A percentile compares a stretch with the other conserved stretches of the same genome.
Conservation (phyloP, 2,797 vertebrate genomes). For the Eulemur albifrons region DNA sequence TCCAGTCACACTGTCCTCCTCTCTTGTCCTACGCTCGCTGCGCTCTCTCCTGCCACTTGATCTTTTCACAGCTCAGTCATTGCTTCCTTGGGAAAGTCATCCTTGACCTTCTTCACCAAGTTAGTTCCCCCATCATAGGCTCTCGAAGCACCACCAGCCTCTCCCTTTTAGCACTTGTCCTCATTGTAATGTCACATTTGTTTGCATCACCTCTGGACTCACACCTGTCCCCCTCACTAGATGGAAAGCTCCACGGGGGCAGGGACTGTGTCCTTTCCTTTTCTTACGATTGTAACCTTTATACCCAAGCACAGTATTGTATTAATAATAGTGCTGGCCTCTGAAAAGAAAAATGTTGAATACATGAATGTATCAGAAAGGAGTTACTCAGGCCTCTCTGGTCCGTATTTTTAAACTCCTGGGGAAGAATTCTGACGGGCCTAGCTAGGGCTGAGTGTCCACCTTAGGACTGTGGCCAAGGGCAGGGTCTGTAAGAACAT, state of each 20-base stretch:
- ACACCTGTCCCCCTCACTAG: background rate
- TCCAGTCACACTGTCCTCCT: background rate
- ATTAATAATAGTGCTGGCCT: background rate
- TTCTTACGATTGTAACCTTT: background rate
- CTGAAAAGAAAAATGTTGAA: background rate
- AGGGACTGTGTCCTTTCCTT: background rate
- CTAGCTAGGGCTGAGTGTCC: background rate
- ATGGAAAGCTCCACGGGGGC: background rate
- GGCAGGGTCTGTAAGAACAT: background rate
- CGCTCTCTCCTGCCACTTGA: background rate
- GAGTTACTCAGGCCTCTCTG: background rate
- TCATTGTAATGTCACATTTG: background rate
- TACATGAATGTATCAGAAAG: background rate
- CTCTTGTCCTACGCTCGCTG: background rate
- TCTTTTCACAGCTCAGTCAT: background rate
- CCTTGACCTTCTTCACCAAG: background rate
- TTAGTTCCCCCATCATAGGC: background rate
- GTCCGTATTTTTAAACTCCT: background rate
- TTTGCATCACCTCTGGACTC: background rate
- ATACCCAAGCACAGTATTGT: background rate
- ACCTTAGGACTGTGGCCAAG: background rate
- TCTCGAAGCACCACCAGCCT: background rate
- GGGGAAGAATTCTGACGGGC: background rate
- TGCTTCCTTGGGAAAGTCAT: background rate
- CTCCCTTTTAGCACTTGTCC: background rate